phyloP scores from a whole-genome alignment of 2,113 vertebrate species.

The Chaetodon trifascialis region DNA sequence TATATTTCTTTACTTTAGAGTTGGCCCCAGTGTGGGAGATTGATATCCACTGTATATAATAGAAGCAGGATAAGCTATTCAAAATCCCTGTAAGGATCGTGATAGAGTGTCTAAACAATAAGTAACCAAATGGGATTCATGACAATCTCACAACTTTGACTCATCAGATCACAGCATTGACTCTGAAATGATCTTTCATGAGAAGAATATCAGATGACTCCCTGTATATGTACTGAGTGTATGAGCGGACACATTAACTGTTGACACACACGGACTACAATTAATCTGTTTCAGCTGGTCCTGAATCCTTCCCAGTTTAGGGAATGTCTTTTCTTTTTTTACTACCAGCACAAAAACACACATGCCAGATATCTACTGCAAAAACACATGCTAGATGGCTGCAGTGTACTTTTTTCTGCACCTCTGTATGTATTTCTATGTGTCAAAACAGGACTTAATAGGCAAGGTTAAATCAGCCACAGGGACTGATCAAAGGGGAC shows the following conservation, averaged over 20 bases:
- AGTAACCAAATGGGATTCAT: slow-evolving; percentile 69
- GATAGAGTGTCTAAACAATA: slow-evolving; percentile 74
- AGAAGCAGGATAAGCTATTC: slow-evolving; percentile 57
- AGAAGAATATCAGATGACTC: slow-evolving; percentile 45
- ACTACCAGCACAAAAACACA: neutral
- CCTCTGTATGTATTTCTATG: neutral
- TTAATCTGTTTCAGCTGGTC: slow-evolving; percentile 1
- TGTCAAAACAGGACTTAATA: neutral
- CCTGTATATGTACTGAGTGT: neutral
- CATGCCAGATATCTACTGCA: neutral
- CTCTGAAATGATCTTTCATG: slow-evolving; percentile 46
- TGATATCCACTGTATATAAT: slow-evolving; percentile 71
- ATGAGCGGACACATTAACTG: slow-evolving; percentile 15
- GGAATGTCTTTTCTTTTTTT: too few species aligned
- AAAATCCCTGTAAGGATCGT: slow-evolving; percentile 61
- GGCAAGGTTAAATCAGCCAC: neutral
- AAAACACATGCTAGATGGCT: neutral
- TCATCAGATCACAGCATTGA: slow-evolving; percentile 41
- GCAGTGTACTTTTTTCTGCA: neutral
- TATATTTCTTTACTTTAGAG: slow-evolving; percentile 62
- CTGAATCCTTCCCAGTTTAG: too few species aligned
- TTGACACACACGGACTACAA: slow-evolving; percentile 17
- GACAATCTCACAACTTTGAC: slow-evolving; percentile 47
- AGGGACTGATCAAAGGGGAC: slow-evolving; percentile 2
- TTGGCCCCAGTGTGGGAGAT: slow-evolving; percentile 54